phyloP scores from a whole-genome alignment of 2,797 vertebrate genomes.

The Ispidina lecontei region DNA sequence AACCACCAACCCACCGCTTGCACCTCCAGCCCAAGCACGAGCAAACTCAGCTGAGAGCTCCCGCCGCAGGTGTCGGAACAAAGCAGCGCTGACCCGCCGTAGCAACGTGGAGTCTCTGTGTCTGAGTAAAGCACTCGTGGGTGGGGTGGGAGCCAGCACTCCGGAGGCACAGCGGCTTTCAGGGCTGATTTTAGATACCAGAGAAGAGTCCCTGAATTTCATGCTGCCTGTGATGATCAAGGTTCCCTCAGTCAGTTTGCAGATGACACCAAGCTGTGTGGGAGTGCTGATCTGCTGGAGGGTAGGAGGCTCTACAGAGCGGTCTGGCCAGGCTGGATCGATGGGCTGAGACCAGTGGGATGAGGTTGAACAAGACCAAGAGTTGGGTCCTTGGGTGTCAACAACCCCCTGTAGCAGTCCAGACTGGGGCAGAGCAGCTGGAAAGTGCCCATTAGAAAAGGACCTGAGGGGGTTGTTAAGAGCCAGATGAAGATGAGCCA shows the following conservation, averaged over 20 bases:
- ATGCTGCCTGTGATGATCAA: not conserved
- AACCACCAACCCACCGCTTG: not conserved
- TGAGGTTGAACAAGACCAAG: not conserved
- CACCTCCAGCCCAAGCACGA: not conserved
- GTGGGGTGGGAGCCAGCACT: not conserved
- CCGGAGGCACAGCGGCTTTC: rapidly evolving
- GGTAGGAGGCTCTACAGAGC: not conserved
- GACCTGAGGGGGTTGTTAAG: not conserved
- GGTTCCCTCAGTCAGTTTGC: not conserved
- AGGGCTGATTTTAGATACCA: not conserved
- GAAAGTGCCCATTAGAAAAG: not conserved
- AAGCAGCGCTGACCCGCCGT: not conserved
- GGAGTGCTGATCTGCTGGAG: not conserved
- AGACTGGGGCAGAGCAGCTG: not conserved
- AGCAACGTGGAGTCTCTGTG: rapidly evolving
- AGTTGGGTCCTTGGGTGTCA: not conserved
- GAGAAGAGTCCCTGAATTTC: not conserved
- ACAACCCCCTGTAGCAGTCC: not conserved
- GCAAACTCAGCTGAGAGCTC: not conserved
- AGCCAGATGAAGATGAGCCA: not conserved
- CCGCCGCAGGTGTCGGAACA: not conserved
- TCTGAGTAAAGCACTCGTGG: rapidly evolving
- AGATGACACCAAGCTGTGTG: not conserved
- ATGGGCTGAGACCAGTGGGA: not conserved
- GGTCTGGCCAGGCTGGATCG: not conserved